Evolutionary conservation across 2,888 invertebrate genomes (phyloP).

Genomic region (Protodeltote pygarga): DNA sequence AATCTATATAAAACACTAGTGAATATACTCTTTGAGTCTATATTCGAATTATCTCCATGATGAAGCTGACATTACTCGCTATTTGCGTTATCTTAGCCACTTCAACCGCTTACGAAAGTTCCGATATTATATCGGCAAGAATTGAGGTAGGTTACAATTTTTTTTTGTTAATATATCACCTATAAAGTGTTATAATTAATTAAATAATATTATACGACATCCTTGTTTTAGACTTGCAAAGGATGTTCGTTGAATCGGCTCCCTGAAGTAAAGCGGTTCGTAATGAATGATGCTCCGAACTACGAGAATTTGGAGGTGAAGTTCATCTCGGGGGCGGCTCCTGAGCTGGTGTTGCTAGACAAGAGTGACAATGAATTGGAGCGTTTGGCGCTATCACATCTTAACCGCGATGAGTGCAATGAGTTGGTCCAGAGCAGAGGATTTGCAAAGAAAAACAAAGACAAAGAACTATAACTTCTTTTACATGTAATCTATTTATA

Average conservation of each 20-base stretch:
- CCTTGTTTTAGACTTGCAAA: conserved; percentile 88
- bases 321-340: conserved; percentile 89
- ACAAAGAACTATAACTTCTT: conserved; percentile 61
- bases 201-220: not conserved
- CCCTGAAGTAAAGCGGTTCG: conserved; percentile 89
- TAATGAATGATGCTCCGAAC: conserved; percentile 89
- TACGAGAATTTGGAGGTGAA: conserved; percentile 88
- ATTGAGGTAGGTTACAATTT: conserved; percentile 71
- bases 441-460: conserved; percentile 78
- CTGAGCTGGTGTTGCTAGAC: conserved; percentile 88
- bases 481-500: not conserved
- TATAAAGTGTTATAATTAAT: not conserved
- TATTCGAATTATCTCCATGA: conserved; percentile 31
- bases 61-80: conserved; percentile 53
- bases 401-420: conserved; percentile 89
- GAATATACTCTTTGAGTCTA: not conserved
- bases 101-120: conserved; percentile 60
- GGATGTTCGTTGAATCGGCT: conserved; percentile 90
- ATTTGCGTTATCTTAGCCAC: conserved; percentile 53
- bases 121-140: conserved; percentile 75
- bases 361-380: conserved; percentile 88
- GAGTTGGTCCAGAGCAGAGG: conserved; percentile 88
- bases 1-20: too few species aligned
- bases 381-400: conserved; percentile 85
- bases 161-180: not conserved